Evolutionary conservation across 2,797 vertebrate species (phyloP).

Genomic region (Poeciliopsis gracilis): DNA sequence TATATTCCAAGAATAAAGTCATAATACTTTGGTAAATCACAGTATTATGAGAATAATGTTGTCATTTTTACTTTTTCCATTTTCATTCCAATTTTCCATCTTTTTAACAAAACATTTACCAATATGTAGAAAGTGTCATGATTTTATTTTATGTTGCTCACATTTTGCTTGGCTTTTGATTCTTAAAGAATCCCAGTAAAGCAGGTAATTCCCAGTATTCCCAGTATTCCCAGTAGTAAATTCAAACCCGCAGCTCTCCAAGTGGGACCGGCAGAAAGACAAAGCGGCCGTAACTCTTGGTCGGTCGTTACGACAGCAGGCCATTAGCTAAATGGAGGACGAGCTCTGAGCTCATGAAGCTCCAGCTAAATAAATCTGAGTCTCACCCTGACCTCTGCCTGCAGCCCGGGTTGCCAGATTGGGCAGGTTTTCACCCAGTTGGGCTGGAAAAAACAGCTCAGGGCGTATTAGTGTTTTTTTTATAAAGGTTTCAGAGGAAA

Average conservation of each 20-base stretch:
- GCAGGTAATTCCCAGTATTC: neutral
- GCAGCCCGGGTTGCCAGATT: neutral
- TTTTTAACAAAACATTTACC: neutral
- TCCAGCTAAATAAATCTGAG: conserved; percentile 61
- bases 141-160: neutral
- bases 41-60: too few relatives aligned
- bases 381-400: conserved; percentile 67
- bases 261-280: conserved; percentile 41
- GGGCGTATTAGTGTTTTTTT: too few relatives aligned
- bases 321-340: conserved; percentile 91
- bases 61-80: too few relatives aligned
- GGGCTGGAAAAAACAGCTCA: too few relatives aligned
- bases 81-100: neutral
- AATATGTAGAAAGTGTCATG: neutral
- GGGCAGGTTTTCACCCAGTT: too few relatives aligned
- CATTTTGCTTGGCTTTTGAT: too few relatives aligned
- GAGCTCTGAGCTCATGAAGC: conserved; percentile 54
- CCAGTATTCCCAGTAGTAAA: neutral
- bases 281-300: conserved; percentile 69
- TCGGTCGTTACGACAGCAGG: conserved; percentile 83
- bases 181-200: neutral
- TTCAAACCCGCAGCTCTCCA: conserved; percentile 28
- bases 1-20: too few relatives aligned
- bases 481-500: too few relatives aligned
- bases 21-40: too few relatives aligned